Base-by-base conservation (phyloP, 2,888 invertebrate species). In the Stegophylla sp. region DNA sequence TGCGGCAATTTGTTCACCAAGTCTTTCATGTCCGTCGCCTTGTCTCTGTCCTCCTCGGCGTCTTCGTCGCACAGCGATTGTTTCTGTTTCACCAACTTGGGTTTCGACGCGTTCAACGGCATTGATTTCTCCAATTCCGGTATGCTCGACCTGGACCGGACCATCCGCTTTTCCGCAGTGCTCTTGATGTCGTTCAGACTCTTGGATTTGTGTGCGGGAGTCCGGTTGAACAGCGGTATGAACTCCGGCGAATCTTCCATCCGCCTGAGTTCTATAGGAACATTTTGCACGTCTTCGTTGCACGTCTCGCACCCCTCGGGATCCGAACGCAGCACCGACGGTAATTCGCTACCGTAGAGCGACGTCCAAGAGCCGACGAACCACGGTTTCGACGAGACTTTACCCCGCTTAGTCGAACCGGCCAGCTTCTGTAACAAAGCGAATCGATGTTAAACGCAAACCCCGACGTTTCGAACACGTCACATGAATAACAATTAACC, bases 181-280 rank as follows among this genome's bases (percentile, higher is more conserved):
- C 63, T 76, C 64, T 59, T 53, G 82, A 95, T 94, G 86, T 94
- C 94, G 81, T 93, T 93, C 84, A 95, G 89, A 86, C 94, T 94
- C 86, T 93, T 91, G 5, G 94, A 95, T 86, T 95, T 95, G 73
- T 93, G 83, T 26, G 81, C 53, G 10, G 73, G 41, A 9, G 59
- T 59, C 17, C 61, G 64, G 13, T 76, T 72, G 45, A 81, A 76
- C 20, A 56, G 53, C 1, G 89, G 83, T 43, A 72, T 69, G 7
- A 63, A n/a, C 12, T 82, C 26, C 10, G 82, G 64, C 5, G 76
- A 48, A 23, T 91, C 91, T 85, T 94, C 93, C 82, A 96, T 88
- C 56, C 95, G 90, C 45, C 95, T 90, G 79, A 96, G 87, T 87
- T 96, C 96, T 81, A 96, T 96, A 3, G 95, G 96, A 83, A 96